Conservation (phyloP, 2,888 invertebrate genomes). For the Apeira syringaria region DNA sequence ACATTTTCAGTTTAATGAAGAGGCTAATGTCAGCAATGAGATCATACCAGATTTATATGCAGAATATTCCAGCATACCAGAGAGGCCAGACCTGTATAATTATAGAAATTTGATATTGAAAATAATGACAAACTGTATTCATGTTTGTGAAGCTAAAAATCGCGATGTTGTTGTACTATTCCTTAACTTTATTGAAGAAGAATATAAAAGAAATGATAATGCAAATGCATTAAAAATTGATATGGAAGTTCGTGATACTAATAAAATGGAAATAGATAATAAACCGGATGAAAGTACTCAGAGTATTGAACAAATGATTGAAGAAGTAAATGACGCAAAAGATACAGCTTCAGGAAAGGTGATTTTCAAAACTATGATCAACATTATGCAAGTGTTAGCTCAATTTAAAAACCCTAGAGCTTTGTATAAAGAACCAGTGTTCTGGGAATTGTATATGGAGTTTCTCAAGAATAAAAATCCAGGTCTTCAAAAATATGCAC, state of each 20-base stretch:
- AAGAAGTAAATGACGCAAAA: slow-evolving; percentile 53
- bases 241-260: slow-evolving; percentile 83
- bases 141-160: slow-evolving; percentile 91
- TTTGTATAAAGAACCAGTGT: slow-evolving; percentile 88
- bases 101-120: slow-evolving; percentile 93
- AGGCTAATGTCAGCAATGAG: slow-evolving; percentile 55
- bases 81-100: slow-evolving; percentile 88
- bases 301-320: slow-evolving; percentile 60
- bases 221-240: slow-evolving; percentile 76
- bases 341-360: slow-evolving; percentile 67
- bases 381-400: slow-evolving; percentile 89
- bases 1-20: slow-evolving; percentile 58
- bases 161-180: slow-evolving; percentile 92
- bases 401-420: slow-evolving; percentile 92
- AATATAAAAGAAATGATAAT: slow-evolving; percentile 64
- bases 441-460: slow-evolving; percentile 90
- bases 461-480: slow-evolving; percentile 91
- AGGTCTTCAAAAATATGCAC: slow-evolving; percentile 91
- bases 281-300: slow-evolving; percentile 48
- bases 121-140: slow-evolving; percentile 88
- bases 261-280: slow-evolving; percentile 56
- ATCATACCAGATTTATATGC: slow-evolving; percentile 59
- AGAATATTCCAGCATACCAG: slow-evolving; percentile 68
- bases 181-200: slow-evolving; percentile 89
- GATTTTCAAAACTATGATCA: slow-evolving; percentile 82